Evolutionary conservation across 2,888 invertebrate genomes (phyloP).

Genomic region (Dasysyrphus tricinctus): DNA sequence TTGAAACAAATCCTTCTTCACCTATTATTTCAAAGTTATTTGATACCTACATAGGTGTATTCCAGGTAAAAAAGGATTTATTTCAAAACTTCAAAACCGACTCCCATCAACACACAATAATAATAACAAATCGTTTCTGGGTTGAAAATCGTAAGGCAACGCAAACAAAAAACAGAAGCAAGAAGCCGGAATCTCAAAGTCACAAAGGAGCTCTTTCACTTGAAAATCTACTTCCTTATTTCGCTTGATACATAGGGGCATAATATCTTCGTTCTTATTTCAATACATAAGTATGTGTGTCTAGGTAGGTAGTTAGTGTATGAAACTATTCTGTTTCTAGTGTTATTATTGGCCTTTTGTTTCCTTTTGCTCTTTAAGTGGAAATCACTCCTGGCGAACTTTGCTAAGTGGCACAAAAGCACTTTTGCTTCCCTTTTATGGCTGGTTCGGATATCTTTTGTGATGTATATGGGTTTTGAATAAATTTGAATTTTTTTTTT

Average conservation of each 20-base stretch:
- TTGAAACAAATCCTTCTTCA: neutral
- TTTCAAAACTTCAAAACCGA: constrained; percentile 1
- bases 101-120: constrained; percentile 8
- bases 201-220: constrained; percentile 42
- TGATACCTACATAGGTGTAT: neutral
- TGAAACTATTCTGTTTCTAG: constrained; percentile 27
- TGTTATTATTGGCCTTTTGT: constrained; percentile 44
- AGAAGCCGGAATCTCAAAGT: constrained; percentile 29
- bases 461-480: constrained; percentile 28
- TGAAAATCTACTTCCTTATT: constrained; percentile 36
- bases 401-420: constrained; percentile 35
- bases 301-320: constrained; percentile 9
- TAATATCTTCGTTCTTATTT: constrained; percentile 28
- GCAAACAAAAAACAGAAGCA: constrained; percentile 12
- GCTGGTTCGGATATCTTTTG: constrained; percentile 21
- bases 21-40: neutral
- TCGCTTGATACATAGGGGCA: constrained; percentile 21
- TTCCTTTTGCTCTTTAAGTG: constrained; percentile 36
- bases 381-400: constrained; percentile 37
- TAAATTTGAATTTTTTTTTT: constrained; percentile 19
- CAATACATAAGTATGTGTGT: neutral
- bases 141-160: constrained; percentile 17
- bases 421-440: constrained; percentile 34
- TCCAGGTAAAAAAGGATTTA: constrained; percentile 1
- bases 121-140: constrained; percentile 20